These are phyloP conservation scores for Resseliella maxima DNA, from an alignment of 2,888 invertebrate species.

Conservation along the genomic window DNA sequence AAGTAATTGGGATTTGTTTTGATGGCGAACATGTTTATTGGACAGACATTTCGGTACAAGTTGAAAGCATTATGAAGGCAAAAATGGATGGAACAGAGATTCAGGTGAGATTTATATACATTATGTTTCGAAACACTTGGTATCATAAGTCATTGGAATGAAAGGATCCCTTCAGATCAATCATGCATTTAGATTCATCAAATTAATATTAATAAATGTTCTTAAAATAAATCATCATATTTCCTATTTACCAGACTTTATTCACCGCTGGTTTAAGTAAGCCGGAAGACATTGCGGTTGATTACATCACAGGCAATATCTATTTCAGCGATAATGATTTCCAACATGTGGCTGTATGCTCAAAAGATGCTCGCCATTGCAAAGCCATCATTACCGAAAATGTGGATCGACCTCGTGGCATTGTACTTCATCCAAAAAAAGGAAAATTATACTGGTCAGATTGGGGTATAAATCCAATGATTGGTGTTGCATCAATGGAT, in stretches of 20 bases:
- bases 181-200: no score
- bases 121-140: not conserved
- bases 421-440: constrained; percentile 75
- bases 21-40: constrained; percentile 81
- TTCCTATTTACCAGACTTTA: constrained; percentile 67
- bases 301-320: constrained; percentile 82
- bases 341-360: constrained; percentile 80
- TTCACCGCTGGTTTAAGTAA: constrained; percentile 76
- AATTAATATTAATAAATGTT: constrained; percentile 18
- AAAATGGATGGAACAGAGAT: constrained; percentile 72
- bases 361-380: constrained; percentile 75
- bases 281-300: constrained; percentile 81
- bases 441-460: constrained; percentile 94
- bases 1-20: constrained; percentile 75
- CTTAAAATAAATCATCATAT: not conserved
- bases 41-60: constrained; percentile 78
- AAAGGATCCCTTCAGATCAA: no score
- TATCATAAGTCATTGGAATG: no score
- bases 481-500: constrained; percentile 87
- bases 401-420: constrained; percentile 75
- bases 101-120: constrained; percentile 67
- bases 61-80: constrained; percentile 78
- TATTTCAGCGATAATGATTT: constrained; percentile 83
- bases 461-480: constrained; percentile 80
- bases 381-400: constrained; percentile 73